These are phyloP conservation scores for Schizaphis graminum DNA, from an alignment of 2,888 invertebrate species.

Conservation along the genomic window DNA sequence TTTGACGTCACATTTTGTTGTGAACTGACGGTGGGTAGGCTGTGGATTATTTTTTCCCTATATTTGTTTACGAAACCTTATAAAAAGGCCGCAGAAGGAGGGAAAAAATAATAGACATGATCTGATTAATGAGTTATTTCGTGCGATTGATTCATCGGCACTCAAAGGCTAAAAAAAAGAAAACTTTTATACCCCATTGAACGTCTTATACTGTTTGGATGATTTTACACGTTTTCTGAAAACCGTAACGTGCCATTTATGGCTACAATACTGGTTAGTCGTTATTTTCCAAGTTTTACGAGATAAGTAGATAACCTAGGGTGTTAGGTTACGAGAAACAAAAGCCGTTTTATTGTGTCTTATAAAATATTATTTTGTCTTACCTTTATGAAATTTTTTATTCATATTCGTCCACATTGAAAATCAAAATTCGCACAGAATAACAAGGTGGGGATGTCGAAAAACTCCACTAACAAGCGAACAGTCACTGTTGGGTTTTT, in stretches of 20 bases:
- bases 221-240: background rate
- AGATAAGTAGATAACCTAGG: background rate
- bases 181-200: background rate
- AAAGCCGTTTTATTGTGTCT: conserved; percentile 25
- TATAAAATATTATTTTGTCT: conserved; percentile 4
- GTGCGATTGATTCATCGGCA: background rate
- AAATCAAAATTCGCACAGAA: background rate
- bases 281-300: conserved; percentile 33
- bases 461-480: background rate
- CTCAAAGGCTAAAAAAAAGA: background rate
- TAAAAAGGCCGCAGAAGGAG: background rate
- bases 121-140: conserved; percentile 8
- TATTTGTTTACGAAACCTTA: background rate
- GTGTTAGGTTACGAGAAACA: background rate
- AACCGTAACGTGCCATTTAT: conserved; percentile 16
- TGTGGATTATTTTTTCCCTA: background rate
- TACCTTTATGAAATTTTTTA: background rate
- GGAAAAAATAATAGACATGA: background rate
- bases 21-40: no score
- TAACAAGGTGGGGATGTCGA: background rate
- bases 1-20: conserved; percentile 1
- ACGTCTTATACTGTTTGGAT: background rate
- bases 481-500: background rate
- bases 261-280: background rate
- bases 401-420: background rate